Evolutionary conservation across 2,113 vertebrate species (phyloP), one percentile per base, ranked within the genome.

Genomic region (Chroicocephalus ridibundus): DNA sequence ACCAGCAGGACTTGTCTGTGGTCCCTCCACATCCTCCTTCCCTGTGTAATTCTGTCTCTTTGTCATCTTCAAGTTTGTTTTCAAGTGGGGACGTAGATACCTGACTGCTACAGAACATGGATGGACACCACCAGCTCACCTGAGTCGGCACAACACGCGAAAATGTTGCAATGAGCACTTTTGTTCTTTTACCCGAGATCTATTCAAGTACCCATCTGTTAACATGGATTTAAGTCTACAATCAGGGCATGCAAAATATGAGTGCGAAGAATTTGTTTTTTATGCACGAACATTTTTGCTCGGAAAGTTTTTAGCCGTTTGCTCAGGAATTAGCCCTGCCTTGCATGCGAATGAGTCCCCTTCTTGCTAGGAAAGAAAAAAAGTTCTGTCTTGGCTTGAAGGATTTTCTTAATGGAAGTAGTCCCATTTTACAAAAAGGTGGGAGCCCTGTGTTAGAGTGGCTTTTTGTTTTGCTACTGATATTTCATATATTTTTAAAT

Each of bases 91-190:
- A 6, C 20, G 8, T n/a, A 19, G 31, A 16, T 9, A 29, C 15
- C 5, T 25, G 40, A 3, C 32, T 77, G 32, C 26, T n/a, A 29
- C 16, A 27, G 46, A 46, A 38, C 1, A 19, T 1, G 72, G n/a
- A 17, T 16, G 55, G 31, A 38, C 0, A 0, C 7, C 46, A 38
- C 44, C 61, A 60, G 8, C 49, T 82, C 12, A 1, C 0, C 0
- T 24, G 22, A 52, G 54, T 26, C 2, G 13, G 11, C 6, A 8
- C 19, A 38, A 32, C n/a, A 15, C 4, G 1, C 19, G 25, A 10
- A 52, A 86, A 47, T 13, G 1, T 38, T n/a, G 15, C 26, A 31
- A 34, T 7, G 9, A 87, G 8, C 4, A 0, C 32, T 83, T 86
- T 64, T 60, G 1, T 29, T 20, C 13, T 71, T 77, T 58, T 8